Percentiles rank a stretch among this genome's conserved stretches.
Evolutionary conservation across 1,140 invertebrate species (phyloP).

Genomic region (Sesamia nonagrioides): DNA sequence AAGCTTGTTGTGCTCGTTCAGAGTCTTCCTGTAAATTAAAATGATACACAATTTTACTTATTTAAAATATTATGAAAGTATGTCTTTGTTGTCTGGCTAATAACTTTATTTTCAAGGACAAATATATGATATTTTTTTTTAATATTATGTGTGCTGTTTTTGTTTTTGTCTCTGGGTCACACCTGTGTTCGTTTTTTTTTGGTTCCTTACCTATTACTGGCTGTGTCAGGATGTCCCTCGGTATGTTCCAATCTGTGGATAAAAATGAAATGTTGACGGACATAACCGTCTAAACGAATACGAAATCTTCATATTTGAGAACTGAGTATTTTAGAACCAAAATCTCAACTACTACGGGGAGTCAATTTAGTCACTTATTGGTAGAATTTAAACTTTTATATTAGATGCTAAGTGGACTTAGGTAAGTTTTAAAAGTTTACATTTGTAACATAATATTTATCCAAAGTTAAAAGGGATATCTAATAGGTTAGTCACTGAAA

Average conservation of each 20-base stretch:
- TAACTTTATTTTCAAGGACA: constrained; percentile 9
- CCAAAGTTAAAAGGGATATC: neutral
- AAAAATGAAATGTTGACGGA: constrained; percentile 86
- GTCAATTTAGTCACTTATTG: neutral
- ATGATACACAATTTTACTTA: neutral
- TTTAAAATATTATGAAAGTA: neutral
- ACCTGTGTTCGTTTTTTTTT: constrained; percentile 14
- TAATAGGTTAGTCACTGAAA: neutral
- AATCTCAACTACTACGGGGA: neutral
- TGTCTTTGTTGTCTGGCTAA: constrained; percentile 12
- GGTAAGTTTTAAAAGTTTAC: neutral
- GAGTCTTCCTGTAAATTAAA: constrained; percentile 92
- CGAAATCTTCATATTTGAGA: constrained; percentile 27
- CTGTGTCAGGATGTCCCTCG: constrained; percentile 62
- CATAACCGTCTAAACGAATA: constrained; percentile 78
- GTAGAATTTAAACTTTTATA: neutral
- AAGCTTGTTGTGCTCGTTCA: constrained; percentile 97
- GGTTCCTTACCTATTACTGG: constrained; percentile 77
- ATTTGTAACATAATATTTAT: neutral
- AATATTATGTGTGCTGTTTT: neutral
- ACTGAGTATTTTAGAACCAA: neutral
- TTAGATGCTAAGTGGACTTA: neutral
- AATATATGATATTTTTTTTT: neutral
- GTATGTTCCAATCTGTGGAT: constrained; percentile 82
- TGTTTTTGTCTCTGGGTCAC: constrained; percentile 3